phyloP scores from a whole-genome alignment of 2,797 vertebrate genomes.

The Gymnothorax reevesii region DNA sequence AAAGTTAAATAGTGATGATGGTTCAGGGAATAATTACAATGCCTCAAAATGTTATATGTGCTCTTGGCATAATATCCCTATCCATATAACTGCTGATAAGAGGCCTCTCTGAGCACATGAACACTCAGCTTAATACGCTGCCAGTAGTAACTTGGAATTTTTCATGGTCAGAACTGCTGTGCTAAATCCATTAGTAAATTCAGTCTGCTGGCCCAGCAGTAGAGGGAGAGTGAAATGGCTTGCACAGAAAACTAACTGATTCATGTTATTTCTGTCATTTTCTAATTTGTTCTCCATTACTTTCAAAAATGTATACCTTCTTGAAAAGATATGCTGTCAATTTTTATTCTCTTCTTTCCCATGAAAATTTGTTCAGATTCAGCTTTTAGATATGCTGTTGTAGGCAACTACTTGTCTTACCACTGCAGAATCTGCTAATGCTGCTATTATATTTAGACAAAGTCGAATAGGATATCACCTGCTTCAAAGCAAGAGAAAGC shows the following conservation, averaged over 20 bases:
- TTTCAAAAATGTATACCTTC: too few species aligned
- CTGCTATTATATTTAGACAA: background rate
- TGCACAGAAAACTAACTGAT: too few species aligned
- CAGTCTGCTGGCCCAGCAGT: background rate
- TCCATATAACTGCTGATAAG: background rate
- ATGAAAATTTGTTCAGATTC: background rate
- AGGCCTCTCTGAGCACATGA: background rate
- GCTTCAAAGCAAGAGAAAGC: background rate
- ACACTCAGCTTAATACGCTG: background rate
- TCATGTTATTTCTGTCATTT: background rate
- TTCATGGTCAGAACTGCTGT: background rate
- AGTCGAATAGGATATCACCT: background rate
- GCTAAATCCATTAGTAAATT: background rate
- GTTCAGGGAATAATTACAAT: background rate
- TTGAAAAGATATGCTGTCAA: too few species aligned
- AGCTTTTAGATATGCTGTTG: background rate
- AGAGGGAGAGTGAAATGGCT: background rate
- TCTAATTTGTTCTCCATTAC: background rate
- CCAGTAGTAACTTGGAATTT: background rate
- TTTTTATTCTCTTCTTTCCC: too few species aligned
- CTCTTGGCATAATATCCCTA: background rate
- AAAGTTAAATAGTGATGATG: background rate
- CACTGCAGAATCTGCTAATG: background rate
- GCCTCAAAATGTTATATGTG: background rate
- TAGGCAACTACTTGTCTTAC: background rate